Evolutionary conservation across 2,797 vertebrate species (phyloP), one percentile per base, ranked within the genome.

Genomic region (Lacerta bilineata): DNA sequence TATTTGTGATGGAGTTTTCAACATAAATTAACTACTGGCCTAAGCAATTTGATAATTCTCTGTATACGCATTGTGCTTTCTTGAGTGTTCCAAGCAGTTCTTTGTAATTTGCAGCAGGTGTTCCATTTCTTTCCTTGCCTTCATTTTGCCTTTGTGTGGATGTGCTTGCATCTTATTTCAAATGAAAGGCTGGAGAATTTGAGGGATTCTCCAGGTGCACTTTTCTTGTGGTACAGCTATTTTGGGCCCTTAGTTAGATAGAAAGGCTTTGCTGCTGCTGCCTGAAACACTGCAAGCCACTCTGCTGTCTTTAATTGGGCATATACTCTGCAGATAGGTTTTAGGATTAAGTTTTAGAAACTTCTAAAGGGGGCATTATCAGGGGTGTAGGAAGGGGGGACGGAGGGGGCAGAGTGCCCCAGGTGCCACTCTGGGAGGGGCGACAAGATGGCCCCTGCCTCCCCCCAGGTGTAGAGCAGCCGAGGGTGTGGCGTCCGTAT

Each of bases 271-370:
- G 87, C 80, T 92, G 15, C 74, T 59, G 81, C 79, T 72, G 72
- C 68, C 90, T 90, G 86, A 86, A 17, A 85, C 55, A 90, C 11
- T 66, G 61, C 36, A 82, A 59, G 46, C 46, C 69, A 5, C 11
- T 18, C 77, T 59, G 39, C 66, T 91, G 90, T 79, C 69, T 55
- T 85, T 84, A 89, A 90, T 59, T 90, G 36, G 90, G 76, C 89
- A 91, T 94, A 0, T 0, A 83, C 5, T 87, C 75, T 93, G 89
- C 68, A 77, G 23, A 83, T 72, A 8, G 55, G 55, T 33, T 7
- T 55, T 50, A 50, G 11, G 50, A 13, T 50, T 50, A 50, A 13
- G 50, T 50, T 50, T 11, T 50, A 50, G 50, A 50, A 50, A 50
- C 50, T 50, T 50, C 50, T 50, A 50, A 50, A 13, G 77, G 46